Percentiles rank a stretch among this genome's conserved stretches.
phyloP scores from a whole-genome alignment of 2,113 vertebrate genomes.

The Indicator maculatus region DNA sequence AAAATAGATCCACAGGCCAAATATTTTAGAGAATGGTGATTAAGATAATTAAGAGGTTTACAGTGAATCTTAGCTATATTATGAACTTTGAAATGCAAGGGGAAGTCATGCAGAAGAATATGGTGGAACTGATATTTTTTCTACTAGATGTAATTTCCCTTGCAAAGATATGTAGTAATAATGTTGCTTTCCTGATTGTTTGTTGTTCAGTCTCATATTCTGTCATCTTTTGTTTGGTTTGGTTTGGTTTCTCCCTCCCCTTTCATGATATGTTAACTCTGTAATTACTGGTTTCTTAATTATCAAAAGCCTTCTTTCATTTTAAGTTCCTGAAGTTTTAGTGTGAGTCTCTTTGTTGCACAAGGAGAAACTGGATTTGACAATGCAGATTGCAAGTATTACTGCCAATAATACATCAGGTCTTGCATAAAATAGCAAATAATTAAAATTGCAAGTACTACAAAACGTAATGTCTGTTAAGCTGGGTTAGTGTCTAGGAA shows the following conservation, averaged over 20 bases:
- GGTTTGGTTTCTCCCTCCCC: fast-evolving
- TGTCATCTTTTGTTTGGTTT: not conserved
- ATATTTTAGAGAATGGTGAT: not conserved
- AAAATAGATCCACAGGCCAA: not conserved
- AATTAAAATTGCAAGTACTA: not conserved
- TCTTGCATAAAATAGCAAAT: not conserved
- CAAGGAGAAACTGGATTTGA: not conserved
- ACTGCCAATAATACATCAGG: not conserved
- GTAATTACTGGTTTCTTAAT: not conserved
- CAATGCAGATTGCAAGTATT: not conserved
- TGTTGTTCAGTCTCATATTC: not conserved
- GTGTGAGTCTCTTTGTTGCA: not conserved
- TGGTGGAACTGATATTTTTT: not conserved
- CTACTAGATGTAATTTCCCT: not conserved
- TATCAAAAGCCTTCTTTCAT: not conserved
- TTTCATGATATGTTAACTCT: not conserved
- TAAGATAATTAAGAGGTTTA: not conserved
- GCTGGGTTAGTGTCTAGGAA: not conserved
- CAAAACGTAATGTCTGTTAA: not conserved
- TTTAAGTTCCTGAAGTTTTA: not conserved
- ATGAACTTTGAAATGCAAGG: not conserved
- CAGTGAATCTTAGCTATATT: not conserved
- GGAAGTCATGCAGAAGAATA: not conserved
- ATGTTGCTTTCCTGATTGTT: not conserved
- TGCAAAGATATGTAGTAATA: not conserved